Base-by-base conservation (phyloP, 2,888 invertebrate genomes). In the Cyaniris semiargus region DNA sequence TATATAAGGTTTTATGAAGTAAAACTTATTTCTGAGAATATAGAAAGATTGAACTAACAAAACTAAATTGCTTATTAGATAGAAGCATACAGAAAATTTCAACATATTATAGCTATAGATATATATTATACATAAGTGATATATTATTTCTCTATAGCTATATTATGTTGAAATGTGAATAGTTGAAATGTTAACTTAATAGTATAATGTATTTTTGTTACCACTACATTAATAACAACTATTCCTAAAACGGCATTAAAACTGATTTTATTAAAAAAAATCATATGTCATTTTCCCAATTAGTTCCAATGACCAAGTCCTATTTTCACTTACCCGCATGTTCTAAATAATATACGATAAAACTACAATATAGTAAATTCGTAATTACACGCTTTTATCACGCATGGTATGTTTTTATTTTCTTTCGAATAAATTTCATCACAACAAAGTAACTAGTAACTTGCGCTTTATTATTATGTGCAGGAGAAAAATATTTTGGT, bases 401-500 rank as follows among this genome's bases (percentile, higher is more conserved):
- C 58, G 18, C n/a, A 58, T 10, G 7, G 8, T n/a, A 21, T 58
- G 7, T 58, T 58, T 58, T 21, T 58, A 8, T 58, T 21, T 58
- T 58, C 21, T 58, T 58, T 58, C 8, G 8, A 58, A 58, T 58
- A 10, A 58, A 58, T 10, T 58, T 21, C 7, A 10, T 21, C 7
- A 10, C 8, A 21, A n/a, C 21, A 58, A 58, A 21, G 7, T 21
- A 10, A 21, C 21, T 58, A 58, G 58, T 58, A 15, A 44, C 44
- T 53, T 18, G 53, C 44, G 10, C 44, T 44, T 3, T 53, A 53
- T 53, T 18, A 53, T 5, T 18, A 53, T 53, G 53, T 53, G 15
- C 53, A 4, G 18, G 18, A 53, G 53, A 53, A 53, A 53, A 53
- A 53, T 48, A 44, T 15, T 72, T 21, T 82, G 82, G 79, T 81